A percentile compares a stretch with the other conserved stretches of the same genome.
Conservation (phyloP, 2,888 invertebrate genomes). For the Eumerus sabulonum region DNA sequence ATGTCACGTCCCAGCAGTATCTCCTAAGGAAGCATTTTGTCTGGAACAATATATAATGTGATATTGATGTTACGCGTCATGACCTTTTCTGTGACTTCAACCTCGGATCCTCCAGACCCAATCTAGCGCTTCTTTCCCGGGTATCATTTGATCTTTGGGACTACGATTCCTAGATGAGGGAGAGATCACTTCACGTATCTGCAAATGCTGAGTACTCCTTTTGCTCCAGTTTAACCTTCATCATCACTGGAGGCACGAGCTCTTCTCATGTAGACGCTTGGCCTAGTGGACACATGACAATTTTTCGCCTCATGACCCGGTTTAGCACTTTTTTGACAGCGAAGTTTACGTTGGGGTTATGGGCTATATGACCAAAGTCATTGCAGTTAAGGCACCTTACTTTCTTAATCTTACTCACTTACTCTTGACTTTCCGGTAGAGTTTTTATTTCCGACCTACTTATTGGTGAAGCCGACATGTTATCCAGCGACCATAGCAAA, state of each 20-base stretch:
- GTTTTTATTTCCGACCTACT: not conserved
- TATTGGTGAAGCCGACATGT: not conserved
- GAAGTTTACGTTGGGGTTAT: not conserved
- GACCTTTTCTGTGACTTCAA: not conserved
- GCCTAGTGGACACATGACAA: not conserved
- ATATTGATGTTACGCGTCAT: not conserved
- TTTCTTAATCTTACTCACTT: not conserved
- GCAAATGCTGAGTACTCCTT: not conserved
- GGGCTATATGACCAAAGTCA: not conserved
- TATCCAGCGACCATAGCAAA: slow-evolving; percentile 39
- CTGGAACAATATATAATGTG: slow-evolving; percentile 26
- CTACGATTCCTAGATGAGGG: not conserved
- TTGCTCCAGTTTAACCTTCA: not conserved
- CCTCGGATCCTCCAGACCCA: not conserved
- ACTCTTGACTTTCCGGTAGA: not conserved
- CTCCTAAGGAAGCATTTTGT: slow-evolving; percentile 36
- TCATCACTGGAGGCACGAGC: slow-evolving; percentile 2
- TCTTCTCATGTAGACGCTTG: not conserved
- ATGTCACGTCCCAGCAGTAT: slow-evolving; percentile 52
- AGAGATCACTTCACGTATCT: not conserved
- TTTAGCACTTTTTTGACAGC: not conserved
- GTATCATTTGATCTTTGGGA: not conserved
- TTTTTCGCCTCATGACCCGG: not conserved
- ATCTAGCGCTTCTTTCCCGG: not conserved
- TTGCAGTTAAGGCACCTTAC: not conserved